Evolutionary conservation across 2,113 vertebrate genomes (phyloP), one percentile per base, ranked within the genome.

Genomic region (human (Homo sapiens)): DNA sequence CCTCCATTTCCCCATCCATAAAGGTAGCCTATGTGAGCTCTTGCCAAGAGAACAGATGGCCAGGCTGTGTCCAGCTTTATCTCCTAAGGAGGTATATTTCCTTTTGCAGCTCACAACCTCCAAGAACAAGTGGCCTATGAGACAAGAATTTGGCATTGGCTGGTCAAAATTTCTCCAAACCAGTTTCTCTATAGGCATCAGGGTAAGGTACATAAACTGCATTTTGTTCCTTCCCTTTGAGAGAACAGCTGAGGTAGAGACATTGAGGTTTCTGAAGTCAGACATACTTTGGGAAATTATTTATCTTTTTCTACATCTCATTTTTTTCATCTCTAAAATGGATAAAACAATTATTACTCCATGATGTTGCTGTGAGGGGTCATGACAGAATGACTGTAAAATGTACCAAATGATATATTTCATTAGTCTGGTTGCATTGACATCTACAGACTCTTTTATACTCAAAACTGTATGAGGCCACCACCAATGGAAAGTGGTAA

Each of bases 11-110:
- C 81, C 32, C 52, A 93, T n/a, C 91, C 93, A 94, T 70, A 81
- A 95, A 95, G 40, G n/a, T 81, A 73, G 80, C 75, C 50, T 11
- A 52, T 32, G 38, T 55, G n/a, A 89, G 61, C 27, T 59, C 57
- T n/a, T 97, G 94, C 94, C 94, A 97, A 95, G 72, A 96, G n/a
- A 93, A 40, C 94, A 97, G 94, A 93, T 97, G 96, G 91, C 38
- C 50, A 84, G 82, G 55, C 35, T 80, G 23, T 91, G 94, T 82
- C 82, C 89, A 87, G 89, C 73, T 95, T 94, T 61, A 96, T 93
- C 50, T 98, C 95, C 82, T 66, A 90, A 90, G 59, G n/a, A 89
- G 64, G 40, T 66, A 27, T 35, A 72, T 73, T 95, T 95, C 72
- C 81, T 96, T 92, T 61, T 94, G 55, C 72, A 97, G 66, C 68